Conservation (phyloP, 2,797 vertebrate genomes). For the Ispidina picta region DNA sequence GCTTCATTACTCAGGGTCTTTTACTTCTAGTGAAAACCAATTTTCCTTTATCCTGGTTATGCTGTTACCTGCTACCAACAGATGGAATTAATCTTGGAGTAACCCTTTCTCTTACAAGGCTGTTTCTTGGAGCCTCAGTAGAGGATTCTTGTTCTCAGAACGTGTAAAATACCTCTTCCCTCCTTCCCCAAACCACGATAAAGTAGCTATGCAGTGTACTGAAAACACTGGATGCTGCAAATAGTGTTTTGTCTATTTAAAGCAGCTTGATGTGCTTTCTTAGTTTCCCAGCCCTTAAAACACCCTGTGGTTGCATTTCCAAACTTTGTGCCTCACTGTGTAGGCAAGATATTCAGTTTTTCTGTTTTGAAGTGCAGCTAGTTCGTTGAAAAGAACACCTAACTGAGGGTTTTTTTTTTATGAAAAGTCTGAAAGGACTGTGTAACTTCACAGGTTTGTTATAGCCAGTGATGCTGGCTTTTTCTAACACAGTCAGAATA, state of each 20-base stretch:
- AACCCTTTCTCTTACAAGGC: neutral
- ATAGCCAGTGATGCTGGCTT: neutral
- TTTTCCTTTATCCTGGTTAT: neutral
- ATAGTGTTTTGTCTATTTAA: neutral
- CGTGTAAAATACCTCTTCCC: neutral
- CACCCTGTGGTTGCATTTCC: neutral
- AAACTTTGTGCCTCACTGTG: neutral
- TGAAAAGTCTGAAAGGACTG: neutral
- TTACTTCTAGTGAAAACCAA: neutral
- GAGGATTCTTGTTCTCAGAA: neutral
- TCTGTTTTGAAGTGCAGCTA: neutral
- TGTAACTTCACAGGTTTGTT: neutral
- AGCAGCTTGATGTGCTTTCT: neutral
- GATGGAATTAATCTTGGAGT: neutral
- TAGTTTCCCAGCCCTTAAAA: neutral
- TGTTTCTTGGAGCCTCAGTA: neutral
- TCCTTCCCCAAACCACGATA: neutral
- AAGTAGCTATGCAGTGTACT: neutral
- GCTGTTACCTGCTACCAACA: neutral
- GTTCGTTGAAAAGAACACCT: neutral
- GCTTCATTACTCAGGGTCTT: neutral
- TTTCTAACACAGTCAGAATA: neutral
- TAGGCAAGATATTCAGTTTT: neutral
- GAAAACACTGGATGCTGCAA: neutral
- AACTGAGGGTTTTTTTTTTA: neutral